Percentiles rank a stretch among this genome's conserved stretches.
Evolutionary conservation across 2,797 vertebrate species (phyloP).

Genomic region (Distichodus sexfasciatus): DNA sequence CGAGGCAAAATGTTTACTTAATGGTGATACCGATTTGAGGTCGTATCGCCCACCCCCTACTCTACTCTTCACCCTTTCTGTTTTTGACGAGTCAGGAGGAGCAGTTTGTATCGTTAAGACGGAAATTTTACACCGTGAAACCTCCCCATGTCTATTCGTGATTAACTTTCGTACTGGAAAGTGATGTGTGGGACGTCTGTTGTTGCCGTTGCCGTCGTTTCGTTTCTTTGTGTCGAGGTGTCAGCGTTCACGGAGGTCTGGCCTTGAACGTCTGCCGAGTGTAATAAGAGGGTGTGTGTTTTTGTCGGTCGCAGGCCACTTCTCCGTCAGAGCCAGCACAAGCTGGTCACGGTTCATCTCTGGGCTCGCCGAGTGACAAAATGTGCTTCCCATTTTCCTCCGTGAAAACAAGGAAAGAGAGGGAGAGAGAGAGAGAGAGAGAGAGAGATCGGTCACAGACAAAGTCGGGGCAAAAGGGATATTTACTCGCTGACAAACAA

Average conservation of each 20-base stretch:
- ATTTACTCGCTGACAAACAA: slow-evolving; percentile 42
- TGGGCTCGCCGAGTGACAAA: slow-evolving; percentile 3
- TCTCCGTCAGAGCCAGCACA: slow-evolving; percentile 9
- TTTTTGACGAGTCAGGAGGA: no score
- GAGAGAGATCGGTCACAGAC: slow-evolving; percentile 9
- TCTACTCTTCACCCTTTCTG: no score
- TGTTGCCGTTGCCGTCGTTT: not conserved
- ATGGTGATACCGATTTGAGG: no score
- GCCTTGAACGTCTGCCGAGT: slow-evolving; percentile 6
- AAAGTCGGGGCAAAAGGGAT: slow-evolving; percentile 16
- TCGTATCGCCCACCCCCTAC: no score
- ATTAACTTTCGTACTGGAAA: no score
- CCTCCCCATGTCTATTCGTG: no score
- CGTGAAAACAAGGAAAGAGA: no score
- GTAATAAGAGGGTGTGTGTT: slow-evolving; percentile 42
- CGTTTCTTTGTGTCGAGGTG: slow-evolving; percentile 11
- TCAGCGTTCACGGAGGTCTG: slow-evolving; percentile 3
- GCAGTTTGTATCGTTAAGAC: no score
- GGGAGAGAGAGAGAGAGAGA: no score
- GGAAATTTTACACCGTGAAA: no score
- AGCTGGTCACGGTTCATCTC: slow-evolving; percentile 19
- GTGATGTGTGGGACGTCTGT: not conserved
- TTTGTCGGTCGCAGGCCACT: slow-evolving; percentile 11
- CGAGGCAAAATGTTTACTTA: no score
- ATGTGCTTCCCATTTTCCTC: slow-evolving; percentile 29